Percentiles rank a stretch among this genome's conserved stretches.
These are phyloP conservation scores for Muntiacus muntjak DNA, from an alignment of 2,113 vertebrate species.

Conservation along the genomic window DNA sequence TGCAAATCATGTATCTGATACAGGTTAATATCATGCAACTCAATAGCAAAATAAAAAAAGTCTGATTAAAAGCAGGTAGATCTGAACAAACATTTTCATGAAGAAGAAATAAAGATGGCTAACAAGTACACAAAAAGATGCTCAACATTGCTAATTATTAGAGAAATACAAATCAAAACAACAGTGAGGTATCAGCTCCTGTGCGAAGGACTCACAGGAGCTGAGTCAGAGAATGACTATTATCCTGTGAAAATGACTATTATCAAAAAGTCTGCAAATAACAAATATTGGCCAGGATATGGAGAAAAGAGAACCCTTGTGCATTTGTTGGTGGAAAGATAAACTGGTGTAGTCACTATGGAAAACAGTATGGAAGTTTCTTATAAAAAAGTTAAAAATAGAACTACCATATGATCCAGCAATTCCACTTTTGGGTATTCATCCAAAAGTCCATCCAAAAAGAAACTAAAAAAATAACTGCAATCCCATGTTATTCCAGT, in stretches of 20 bases:
- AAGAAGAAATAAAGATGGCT: neutral
- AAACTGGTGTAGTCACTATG: neutral
- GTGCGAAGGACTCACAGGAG: neutral
- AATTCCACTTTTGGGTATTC: neutral
- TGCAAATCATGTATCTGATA: neutral
- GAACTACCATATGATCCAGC: neutral
- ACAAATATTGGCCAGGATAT: neutral
- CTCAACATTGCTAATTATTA: neutral
- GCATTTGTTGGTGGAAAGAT: neutral
- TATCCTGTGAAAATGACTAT: neutral
- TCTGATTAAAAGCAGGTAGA: neutral
- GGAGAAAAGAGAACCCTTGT: neutral
- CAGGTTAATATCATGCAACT: neutral
- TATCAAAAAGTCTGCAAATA: neutral
- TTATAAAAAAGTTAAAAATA: neutral
- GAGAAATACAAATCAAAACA: neutral
- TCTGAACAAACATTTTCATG: neutral
- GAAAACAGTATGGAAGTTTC: neutral
- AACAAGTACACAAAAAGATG: neutral
- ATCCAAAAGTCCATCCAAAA: neutral
- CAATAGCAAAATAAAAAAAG: neutral
- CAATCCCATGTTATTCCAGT: neutral
- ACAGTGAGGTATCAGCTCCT: neutral
- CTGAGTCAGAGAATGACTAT: neutral
- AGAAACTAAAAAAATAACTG: neutral